phyloP scores from a whole-genome alignment of 2,113 vertebrate genomes.

The Prunella himalayana region DNA sequence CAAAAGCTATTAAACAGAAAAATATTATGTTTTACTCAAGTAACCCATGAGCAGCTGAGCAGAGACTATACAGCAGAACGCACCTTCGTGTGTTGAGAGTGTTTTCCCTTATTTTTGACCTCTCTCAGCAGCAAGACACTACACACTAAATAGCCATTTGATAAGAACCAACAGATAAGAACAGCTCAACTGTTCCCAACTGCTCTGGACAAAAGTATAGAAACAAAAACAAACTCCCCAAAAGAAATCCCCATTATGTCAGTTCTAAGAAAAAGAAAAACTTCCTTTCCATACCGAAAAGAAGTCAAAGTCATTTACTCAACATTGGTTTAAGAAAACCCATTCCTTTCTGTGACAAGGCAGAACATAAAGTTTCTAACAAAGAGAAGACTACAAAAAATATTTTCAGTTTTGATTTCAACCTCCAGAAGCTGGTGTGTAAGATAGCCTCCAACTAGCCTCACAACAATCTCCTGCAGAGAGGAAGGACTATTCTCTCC shows the following conservation, averaged over 20 bases:
- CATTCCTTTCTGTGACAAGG: neutral
- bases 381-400: neutral
- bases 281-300: neutral
- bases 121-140: neutral
- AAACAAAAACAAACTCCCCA: neutral
- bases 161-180: neutral
- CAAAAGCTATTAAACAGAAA: neutral
- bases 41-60: neutral
- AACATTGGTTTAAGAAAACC: neutral
- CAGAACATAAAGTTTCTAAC: neutral
- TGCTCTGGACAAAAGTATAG: neutral
- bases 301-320: neutral
- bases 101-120: neutral
- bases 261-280: neutral
- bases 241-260: neutral
- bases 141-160: neutral
- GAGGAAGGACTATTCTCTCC: neutral
- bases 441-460: neutral
- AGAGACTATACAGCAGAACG: neutral
- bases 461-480: neutral
- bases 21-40: neutral
- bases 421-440: neutral
- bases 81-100: neutral
- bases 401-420: neutral
- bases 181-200: neutral